phyloP scores from a whole-genome alignment of 2,797 vertebrate genomes.

The Thripadectes ignobilis region DNA sequence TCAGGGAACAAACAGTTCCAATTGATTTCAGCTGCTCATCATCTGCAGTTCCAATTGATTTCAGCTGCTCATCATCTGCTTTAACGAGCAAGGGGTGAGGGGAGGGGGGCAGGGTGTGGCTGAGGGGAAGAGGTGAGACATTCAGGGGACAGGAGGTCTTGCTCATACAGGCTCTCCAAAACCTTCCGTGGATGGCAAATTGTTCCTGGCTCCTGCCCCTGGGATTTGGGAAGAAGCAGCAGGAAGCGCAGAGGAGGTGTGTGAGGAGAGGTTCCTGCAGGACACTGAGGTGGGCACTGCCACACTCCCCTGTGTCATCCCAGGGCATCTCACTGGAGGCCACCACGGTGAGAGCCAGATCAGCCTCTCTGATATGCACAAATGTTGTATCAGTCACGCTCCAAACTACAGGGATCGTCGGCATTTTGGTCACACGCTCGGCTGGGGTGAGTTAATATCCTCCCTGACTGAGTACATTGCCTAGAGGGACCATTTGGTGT shows the following conservation, averaged over 20 bases:
- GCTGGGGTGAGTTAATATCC: neutral
- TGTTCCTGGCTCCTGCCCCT: neutral
- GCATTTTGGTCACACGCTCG: neutral
- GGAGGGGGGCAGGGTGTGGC: neutral
- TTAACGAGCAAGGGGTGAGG: rapidly evolving
- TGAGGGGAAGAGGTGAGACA: rapidly evolving
- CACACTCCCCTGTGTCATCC: rapidly evolving
- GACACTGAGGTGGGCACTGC: neutral
- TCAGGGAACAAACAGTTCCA: rapidly evolving
- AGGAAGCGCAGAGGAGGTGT: neutral
- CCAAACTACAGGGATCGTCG: neutral
- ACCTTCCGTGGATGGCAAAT: rapidly evolving
- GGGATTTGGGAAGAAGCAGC: neutral
- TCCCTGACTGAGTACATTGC: neutral
- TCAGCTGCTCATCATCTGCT: neutral
- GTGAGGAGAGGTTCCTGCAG: neutral
- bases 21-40: neutral
- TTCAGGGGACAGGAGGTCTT: neutral
- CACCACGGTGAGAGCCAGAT: rapidly evolving
- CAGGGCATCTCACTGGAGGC: rapidly evolving
- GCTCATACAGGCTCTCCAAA: neutral
- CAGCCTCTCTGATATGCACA: neutral
- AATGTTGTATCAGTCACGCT: neutral
- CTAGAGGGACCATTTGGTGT: conserved; percentile 13
- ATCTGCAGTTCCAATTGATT: rapidly evolving